These are phyloP conservation scores for Pyrrhosoma nymphula DNA, from an alignment of 2,888 invertebrate genomes.

Conservation along the genomic window DNA sequence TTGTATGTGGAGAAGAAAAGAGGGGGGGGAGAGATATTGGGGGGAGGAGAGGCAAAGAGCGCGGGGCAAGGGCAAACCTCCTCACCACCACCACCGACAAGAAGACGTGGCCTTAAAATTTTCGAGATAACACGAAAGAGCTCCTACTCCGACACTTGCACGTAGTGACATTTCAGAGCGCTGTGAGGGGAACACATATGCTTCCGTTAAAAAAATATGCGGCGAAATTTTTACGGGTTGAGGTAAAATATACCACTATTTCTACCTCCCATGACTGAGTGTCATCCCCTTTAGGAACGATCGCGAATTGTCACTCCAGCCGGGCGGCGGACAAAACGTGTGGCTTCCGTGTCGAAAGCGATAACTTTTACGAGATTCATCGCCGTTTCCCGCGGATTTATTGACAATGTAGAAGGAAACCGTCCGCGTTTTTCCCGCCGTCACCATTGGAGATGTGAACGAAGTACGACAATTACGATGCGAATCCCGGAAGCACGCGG, in stretches of 20 bases:
- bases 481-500: neutral
- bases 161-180: neutral
- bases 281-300: neutral
- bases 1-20: neutral
- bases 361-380: no score
- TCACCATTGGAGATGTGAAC: neutral
- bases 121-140: neutral
- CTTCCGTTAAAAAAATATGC: neutral
- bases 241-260: neutral
- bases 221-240: neutral
- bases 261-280: neutral
- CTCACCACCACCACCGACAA: neutral
- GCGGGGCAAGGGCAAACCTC: neutral
- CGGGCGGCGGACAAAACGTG: neutral
- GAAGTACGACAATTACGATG: neutral
- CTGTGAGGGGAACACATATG: neutral
- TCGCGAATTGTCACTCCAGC: neutral
- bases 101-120: slow-evolving; percentile 46
- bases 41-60: neutral
- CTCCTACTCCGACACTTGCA: neutral
- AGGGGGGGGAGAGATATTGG: neutral
- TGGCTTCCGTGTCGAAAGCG: neutral
- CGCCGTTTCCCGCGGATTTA: neutral
- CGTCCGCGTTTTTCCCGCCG: neutral
- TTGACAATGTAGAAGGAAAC: no score